Evolutionary conservation across 1,140 invertebrate genomes (phyloP).

Genomic region (Andrena cerasifolii): DNA sequence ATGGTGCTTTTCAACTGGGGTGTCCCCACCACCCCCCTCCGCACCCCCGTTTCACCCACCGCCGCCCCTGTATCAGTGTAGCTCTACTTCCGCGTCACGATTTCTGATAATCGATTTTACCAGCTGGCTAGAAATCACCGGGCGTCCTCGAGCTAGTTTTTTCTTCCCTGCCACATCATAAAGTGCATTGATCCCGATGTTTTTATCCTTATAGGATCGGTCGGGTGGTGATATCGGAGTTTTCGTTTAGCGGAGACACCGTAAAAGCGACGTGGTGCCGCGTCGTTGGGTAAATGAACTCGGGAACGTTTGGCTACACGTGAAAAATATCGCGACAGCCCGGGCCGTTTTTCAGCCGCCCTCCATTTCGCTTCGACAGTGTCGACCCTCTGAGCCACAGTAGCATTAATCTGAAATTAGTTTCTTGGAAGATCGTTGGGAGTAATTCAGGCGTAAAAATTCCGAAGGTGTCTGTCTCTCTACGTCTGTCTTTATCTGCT

Average conservation of each 20-base stretch:
- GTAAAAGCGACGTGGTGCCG: neutral
- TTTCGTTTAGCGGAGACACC: constrained; percentile 8
- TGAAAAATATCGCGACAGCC: neutral
- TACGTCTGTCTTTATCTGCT: too few relatives aligned
- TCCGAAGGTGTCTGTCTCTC: too few relatives aligned
- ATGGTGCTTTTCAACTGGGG: constrained; percentile 47
- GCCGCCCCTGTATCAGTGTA: constrained; percentile 5
- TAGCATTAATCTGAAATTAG: too few relatives aligned
- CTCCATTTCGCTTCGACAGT: too few relatives aligned
- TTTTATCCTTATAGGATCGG: constrained; percentile 25
- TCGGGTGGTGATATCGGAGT: neutral
- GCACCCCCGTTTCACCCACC: neutral
- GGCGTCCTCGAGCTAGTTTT: neutral
- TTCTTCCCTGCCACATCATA: neutral
- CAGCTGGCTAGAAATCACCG: constrained; percentile 4
- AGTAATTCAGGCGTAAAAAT: too few relatives aligned
- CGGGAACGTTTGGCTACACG: neutral
- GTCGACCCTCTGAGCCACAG: too few relatives aligned
- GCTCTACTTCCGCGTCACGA: neutral
- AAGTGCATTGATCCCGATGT: constrained; percentile 19
- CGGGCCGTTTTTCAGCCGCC: too few relatives aligned
- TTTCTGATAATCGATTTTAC: constrained; percentile 55
- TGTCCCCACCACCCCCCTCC: neutral
- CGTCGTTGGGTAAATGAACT: constrained; percentile 4
- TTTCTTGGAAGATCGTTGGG: too few relatives aligned